A percentile compares a stretch with the other conserved stretches of the same genome.
phyloP scores from a whole-genome alignment of 2,888 invertebrate species.

The Paralinhomoeus sp. region DNA sequence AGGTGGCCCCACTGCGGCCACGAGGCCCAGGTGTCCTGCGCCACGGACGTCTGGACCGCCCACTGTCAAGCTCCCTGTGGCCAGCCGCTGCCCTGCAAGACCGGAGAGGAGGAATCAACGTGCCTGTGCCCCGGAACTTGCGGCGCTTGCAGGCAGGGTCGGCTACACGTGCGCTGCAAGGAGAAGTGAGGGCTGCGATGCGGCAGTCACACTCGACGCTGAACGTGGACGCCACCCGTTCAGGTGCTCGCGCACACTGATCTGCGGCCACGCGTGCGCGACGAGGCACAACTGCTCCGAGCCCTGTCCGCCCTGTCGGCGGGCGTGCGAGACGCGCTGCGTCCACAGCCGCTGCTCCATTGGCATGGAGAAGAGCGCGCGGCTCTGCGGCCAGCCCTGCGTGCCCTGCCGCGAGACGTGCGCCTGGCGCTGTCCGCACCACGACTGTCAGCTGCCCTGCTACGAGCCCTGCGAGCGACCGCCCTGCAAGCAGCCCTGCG shows the following conservation, averaged over 20 bases:
- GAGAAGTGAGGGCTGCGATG: no score
- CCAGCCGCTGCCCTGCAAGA: no score
- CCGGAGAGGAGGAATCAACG: no score
- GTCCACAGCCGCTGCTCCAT: conserved; percentile 31
- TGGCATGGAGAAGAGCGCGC: not conserved
- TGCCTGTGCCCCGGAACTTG: no score
- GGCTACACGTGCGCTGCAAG: no score
- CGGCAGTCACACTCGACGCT: no score
- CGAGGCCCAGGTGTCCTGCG: not conserved
- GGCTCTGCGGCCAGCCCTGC: conserved; percentile 14
- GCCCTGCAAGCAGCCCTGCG: conserved; percentile 27
- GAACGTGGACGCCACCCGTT: no score
- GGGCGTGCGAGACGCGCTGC: conserved; percentile 32
- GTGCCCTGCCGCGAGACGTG: conserved; percentile 26
- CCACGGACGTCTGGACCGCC: no score
- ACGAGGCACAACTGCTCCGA: conserved; percentile 13
- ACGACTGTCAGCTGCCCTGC: conserved; percentile 13
- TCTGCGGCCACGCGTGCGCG: conserved; percentile 38
- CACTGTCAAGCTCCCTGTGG: no score
- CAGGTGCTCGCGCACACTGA: conserved; percentile 35
- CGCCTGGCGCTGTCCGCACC: conserved; percentile 23
- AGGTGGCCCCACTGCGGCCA: conserved; percentile 5
- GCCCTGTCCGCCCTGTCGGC: conserved; percentile 25
- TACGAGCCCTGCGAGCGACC: conserved; percentile 26
- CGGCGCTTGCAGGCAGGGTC: no score